A percentile compares a stretch with the other conserved stretches of the same genome.
Evolutionary conservation across 1,140 invertebrate species (phyloP).

Genomic region (Lepidostoma basale): DNA sequence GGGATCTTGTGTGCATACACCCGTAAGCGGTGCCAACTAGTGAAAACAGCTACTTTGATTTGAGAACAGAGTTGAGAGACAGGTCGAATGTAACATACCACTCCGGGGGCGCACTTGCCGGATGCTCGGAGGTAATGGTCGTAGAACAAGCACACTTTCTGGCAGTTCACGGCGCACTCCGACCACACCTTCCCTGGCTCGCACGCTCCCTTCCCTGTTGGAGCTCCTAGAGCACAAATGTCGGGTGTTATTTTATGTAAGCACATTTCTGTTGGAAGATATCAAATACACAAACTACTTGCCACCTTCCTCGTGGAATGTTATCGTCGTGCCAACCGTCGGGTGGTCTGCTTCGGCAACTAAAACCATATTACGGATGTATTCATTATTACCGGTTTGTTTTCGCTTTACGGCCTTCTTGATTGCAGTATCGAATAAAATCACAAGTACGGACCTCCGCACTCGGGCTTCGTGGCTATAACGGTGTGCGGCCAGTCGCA

Average conservation of each 20-base stretch:
- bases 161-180: slow-evolving; percentile 65
- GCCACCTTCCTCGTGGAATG: slow-evolving; percentile 25
- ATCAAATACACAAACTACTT: neutral
- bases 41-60: too few relatives aligned
- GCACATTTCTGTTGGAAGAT: too few relatives aligned
- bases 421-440: neutral
- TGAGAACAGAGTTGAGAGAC: too few relatives aligned
- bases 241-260: too few relatives aligned
- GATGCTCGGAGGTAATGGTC: slow-evolving; percentile 23
- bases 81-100: too few relatives aligned
- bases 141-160: slow-evolving; percentile 57
- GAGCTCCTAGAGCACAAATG: too few relatives aligned
- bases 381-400: too few relatives aligned
- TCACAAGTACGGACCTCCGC: slow-evolving; percentile 48
- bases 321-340: slow-evolving; percentile 22
- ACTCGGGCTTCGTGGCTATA: slow-evolving; percentile 65
- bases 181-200: slow-evolving; percentile 52
- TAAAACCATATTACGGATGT: neutral
- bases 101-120: slow-evolving; percentile 14
- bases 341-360: slow-evolving; percentile 15
- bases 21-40: too few relatives aligned
- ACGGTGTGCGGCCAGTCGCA: slow-evolving; percentile 70
- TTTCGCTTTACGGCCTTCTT: neutral
- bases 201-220: slow-evolving; percentile 16
- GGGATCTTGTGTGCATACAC: too few relatives aligned